phyloP scores from a whole-genome alignment of 2,113 vertebrate species.

The Tricholaema leucomelas region DNA sequence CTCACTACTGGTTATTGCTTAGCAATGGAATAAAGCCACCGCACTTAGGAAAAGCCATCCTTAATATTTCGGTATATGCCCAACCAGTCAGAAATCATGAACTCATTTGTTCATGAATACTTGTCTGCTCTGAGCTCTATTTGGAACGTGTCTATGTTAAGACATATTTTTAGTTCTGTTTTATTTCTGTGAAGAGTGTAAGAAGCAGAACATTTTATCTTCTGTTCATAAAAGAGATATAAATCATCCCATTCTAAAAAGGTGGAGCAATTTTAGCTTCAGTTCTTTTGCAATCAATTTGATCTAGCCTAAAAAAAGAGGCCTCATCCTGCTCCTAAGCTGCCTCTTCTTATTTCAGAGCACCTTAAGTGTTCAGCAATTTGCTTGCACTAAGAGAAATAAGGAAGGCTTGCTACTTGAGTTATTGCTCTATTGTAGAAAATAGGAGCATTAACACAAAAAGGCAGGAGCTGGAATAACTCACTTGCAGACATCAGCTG shows the following conservation, averaged over 20 bases:
- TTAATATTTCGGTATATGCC: background rate
- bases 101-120: conserved; percentile 44
- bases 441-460: background rate
- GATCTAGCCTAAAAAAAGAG: background rate
- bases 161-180: conserved; percentile 53
- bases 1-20: background rate
- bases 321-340: background rate
- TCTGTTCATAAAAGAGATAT: conserved; percentile 49
- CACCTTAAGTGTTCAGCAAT: background rate
- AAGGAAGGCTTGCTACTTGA: background rate
- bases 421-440: background rate
- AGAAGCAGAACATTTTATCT: conserved; percentile 57
- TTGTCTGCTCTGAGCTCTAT: conserved; percentile 53
- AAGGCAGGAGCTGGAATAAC: background rate
- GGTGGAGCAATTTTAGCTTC: conserved; percentile 37
- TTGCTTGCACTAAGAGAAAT: background rate
- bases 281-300: background rate
- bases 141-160: conserved; percentile 38
- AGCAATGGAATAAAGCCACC: conserved; percentile 4
- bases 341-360: background rate
- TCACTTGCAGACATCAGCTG: background rate
- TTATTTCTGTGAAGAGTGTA: conserved; percentile 40
- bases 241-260: conserved; percentile 58
- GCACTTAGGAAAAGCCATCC: conserved; percentile 25
- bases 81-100: conserved; percentile 47